Evolutionary conservation across 2,888 invertebrate species (phyloP).

Genomic region (Andrena chrysosceles): DNA sequence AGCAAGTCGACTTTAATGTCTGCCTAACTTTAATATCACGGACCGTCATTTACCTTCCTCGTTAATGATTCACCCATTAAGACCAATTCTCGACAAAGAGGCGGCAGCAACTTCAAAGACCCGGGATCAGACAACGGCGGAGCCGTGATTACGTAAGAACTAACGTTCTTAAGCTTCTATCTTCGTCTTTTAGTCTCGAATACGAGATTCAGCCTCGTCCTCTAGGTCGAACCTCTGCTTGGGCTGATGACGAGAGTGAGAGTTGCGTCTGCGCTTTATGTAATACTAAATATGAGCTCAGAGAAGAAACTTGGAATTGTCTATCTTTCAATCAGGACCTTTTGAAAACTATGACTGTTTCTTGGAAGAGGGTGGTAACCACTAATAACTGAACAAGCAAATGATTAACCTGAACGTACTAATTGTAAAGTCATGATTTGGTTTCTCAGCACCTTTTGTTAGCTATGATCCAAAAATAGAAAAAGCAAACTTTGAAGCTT

Average conservation of each 20-base stretch:
- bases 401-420: too few relatives aligned
- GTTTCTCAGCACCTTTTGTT: too few relatives aligned
- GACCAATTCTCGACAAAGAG: constrained; percentile 58
- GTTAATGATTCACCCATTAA: constrained; percentile 63
- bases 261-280: constrained; percentile 15
- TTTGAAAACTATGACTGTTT: too few relatives aligned
- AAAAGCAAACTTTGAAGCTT: too few relatives aligned
- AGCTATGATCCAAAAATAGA: too few relatives aligned
- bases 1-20: constrained; percentile 65
- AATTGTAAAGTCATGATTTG: too few relatives aligned
- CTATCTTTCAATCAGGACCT: too few relatives aligned
- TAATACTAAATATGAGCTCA: neutral
- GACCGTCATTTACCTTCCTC: constrained; percentile 49
- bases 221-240: constrained; percentile 24
- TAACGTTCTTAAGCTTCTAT: constrained; percentile 50
- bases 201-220: constrained; percentile 3
- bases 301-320: neutral
- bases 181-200: constrained; percentile 6
- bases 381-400: too few relatives aligned
- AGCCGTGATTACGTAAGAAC: constrained; percentile 47
- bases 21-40: constrained; percentile 59
- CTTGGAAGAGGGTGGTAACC: too few relatives aligned
- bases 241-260: constrained; percentile 18
- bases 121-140: constrained; percentile 41
- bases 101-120: constrained; percentile 55